A percentile compares a stretch with the other conserved stretches of the same genome.
phyloP scores from a whole-genome alignment of 2,113 vertebrate genomes.

The Chloebia gouldiae region DNA sequence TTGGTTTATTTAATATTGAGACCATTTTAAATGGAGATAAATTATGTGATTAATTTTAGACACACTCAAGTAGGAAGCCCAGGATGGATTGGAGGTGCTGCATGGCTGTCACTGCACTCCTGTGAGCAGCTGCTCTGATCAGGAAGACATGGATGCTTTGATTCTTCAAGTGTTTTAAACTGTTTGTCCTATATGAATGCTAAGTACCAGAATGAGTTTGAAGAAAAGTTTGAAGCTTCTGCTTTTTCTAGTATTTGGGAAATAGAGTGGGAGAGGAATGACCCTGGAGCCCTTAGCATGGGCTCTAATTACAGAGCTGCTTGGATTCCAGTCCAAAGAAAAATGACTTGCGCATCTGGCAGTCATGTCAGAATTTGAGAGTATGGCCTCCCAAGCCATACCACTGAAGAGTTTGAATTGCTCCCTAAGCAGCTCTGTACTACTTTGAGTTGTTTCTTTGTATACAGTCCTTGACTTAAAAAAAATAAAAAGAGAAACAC shows the following conservation, averaged over 20 bases:
- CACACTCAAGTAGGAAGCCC: neutral
- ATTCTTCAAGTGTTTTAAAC: neutral
- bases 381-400: neutral
- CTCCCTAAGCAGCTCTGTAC: neutral
- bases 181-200: neutral
- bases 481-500: neutral
- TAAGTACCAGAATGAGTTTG: neutral
- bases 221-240: neutral
- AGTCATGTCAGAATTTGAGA: neutral
- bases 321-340: neutral
- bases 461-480: neutral
- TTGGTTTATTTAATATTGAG: neutral
- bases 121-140: neutral
- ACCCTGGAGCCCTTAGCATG: neutral
- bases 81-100: neutral
- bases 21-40: neutral
- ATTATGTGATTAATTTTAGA: neutral
- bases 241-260: neutral
- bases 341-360: neutral
- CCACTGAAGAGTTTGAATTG: neutral
- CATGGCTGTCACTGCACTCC: neutral
- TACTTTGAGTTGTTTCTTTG: neutral
- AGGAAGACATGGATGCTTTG: neutral
- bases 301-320: neutral
- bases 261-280: neutral